A percentile compares a stretch with the other conserved stretches of the same genome.
These are phyloP conservation scores for Nemotelus pantherinus DNA, from an alignment of 2,888 invertebrate species.

Conservation along the genomic window DNA sequence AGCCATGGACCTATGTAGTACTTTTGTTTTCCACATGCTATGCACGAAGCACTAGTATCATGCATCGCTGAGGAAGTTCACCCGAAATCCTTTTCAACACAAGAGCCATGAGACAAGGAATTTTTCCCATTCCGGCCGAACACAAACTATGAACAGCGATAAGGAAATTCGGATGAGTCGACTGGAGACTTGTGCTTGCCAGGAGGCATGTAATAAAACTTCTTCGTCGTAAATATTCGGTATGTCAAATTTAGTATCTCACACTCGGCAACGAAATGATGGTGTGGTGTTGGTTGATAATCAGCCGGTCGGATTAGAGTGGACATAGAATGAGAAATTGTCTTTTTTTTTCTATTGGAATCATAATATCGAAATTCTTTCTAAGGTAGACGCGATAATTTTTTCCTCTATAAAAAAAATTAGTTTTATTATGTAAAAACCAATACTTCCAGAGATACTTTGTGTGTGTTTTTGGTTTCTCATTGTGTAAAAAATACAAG, in stretches of 20 bases:
- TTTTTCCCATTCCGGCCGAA: not conserved
- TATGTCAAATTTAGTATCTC: not conserved
- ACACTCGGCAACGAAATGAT: slow-evolving; percentile 3
- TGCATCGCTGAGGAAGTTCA: not conserved
- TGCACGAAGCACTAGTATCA: not conserved
- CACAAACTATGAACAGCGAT: not conserved
- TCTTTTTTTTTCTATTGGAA: too few relatives aligned
- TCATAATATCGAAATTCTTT: too few relatives aligned
- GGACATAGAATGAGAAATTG: too few relatives aligned
- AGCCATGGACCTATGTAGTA: not conserved
- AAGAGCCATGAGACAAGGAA: slow-evolving; percentile 11
- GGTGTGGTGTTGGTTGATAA: not conserved
- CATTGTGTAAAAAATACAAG: too few relatives aligned
- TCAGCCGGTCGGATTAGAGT: too few relatives aligned
- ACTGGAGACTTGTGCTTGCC: slow-evolving; percentile 1
- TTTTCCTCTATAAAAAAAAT: too few relatives aligned
- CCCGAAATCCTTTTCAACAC: slow-evolving; percentile 23
- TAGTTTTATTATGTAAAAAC: too few relatives aligned
- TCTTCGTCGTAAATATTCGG: slow-evolving; percentile 2
- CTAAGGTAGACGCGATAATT: too few relatives aligned
- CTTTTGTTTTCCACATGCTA: slow-evolving; percentile 14
- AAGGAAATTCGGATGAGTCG: not conserved
- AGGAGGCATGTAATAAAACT: slow-evolving; percentile 24
- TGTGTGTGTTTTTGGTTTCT: too few relatives aligned
- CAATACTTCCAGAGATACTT: too few relatives aligned